Conservation (phyloP, 2,888 invertebrate species). For the Heteromyza rotundicornis region DNA sequence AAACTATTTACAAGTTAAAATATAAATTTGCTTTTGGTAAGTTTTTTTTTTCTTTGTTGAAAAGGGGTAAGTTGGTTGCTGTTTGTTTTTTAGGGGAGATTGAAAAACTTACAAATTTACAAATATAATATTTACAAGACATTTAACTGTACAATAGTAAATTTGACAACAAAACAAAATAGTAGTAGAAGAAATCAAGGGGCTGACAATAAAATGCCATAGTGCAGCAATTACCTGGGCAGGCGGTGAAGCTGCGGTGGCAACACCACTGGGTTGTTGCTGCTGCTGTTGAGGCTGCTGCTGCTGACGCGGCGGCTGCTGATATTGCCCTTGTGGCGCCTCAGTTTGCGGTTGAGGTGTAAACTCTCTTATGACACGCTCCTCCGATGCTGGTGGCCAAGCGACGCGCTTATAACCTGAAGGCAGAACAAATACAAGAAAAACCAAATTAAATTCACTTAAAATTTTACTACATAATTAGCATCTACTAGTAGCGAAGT, state of each 20-base stretch:
- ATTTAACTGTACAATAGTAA: neutral
- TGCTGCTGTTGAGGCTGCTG: constrained; percentile 25
- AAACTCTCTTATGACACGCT: constrained; percentile 68
- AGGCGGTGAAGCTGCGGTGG: constrained; percentile 27
- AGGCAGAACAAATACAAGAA: neutral
- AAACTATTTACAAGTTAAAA: constrained; percentile 13
- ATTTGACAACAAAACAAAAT: neutral
- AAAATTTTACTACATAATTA: too few relatives aligned
- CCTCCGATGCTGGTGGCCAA: constrained; percentile 81
- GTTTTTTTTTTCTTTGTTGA: too few relatives aligned
- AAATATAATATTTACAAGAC: constrained; percentile 13
- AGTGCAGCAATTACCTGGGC: constrained; percentile 46
- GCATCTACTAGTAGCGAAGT: too few relatives aligned
- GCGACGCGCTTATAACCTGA: constrained; percentile 86
- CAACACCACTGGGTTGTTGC: constrained; percentile 27
- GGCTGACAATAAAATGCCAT: neutral
- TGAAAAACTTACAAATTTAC: constrained; percentile 6
- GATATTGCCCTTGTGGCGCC: constrained; percentile 43
- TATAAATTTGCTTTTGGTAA: too few relatives aligned
- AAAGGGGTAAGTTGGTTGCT: too few relatives aligned
- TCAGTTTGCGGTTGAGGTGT: constrained; percentile 58
- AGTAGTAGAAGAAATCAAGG: constrained; percentile 1
- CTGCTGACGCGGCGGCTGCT: constrained; percentile 31
- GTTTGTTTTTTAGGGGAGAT: neutral
- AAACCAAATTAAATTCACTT: too few relatives aligned